Conservation (phyloP, 2,113 vertebrate species). For the Dasyornis broadbenti region DNA sequence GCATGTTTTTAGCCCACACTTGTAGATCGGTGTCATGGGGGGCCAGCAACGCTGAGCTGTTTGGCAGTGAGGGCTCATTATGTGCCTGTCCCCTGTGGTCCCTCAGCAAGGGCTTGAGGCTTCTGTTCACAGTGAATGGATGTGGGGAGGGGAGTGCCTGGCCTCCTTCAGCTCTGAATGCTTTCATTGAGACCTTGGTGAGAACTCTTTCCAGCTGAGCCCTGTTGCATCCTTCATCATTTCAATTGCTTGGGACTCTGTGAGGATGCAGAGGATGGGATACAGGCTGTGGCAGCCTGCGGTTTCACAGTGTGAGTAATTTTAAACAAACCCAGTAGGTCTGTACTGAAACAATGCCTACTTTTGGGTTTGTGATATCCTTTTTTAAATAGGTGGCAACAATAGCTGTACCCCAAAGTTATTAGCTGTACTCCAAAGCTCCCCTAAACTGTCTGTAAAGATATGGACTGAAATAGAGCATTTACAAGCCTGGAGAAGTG, state of each 20-base stretch:
- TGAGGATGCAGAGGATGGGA: not conserved
- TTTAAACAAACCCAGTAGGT: not conserved
- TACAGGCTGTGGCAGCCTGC: not conserved
- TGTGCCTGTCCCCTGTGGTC: not conserved
- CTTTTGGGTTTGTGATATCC: not conserved
- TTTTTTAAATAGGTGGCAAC: not conserved
- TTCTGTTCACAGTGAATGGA: constrained; percentile 4
- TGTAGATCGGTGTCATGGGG: constrained; percentile 11
- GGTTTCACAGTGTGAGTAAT: not conserved
- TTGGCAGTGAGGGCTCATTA: constrained; percentile 21
- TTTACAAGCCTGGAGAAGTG: not conserved
- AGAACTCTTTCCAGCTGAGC: not conserved
- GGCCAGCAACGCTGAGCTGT: not conserved
- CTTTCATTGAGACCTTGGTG: constrained; percentile 3
- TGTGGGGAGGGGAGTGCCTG: not conserved
- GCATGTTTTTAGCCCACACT: constrained; percentile 31
- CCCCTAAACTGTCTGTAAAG: not conserved
- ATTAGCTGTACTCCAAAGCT: not conserved
- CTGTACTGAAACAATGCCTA: not conserved
- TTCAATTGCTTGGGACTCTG: not conserved
- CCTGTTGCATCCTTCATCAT: not conserved
- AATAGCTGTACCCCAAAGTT: not conserved
- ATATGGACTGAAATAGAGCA: not conserved
- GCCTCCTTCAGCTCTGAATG: not conserved
- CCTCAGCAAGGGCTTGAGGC: not conserved